These are phyloP conservation scores for Chymomyza caudatula DNA, from an alignment of 2,888 invertebrate genomes.

Conservation along the genomic window DNA sequence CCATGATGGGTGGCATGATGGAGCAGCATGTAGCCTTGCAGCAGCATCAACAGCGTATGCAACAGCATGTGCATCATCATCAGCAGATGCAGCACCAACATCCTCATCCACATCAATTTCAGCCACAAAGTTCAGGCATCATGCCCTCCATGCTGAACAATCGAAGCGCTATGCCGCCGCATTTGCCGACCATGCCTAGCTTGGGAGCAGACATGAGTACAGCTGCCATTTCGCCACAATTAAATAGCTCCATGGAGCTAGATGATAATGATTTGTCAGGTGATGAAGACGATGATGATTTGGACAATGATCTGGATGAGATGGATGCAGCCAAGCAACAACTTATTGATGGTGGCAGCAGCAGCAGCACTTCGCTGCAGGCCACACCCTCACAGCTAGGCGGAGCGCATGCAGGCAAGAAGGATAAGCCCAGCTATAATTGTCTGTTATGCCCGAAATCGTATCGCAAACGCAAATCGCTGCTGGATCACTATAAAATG, in stretches of 20 bases:
- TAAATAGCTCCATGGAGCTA: constrained; percentile 63
- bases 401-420: constrained; percentile 57
- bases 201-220: constrained; percentile 25
- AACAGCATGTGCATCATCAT: constrained; percentile 37
- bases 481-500: constrained; percentile 77
- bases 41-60: constrained; percentile 38
- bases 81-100: constrained; percentile 47
- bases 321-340: constrained; percentile 73
- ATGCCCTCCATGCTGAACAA: constrained; percentile 1
- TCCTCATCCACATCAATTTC: constrained; percentile 31
- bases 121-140: constrained; percentile 22
- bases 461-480: constrained; percentile 76
- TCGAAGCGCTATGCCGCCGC: constrained; percentile 14
- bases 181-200: constrained; percentile 18
- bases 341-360: constrained; percentile 74
- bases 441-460: constrained; percentile 77
- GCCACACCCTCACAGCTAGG: constrained; percentile 64
- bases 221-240: constrained; percentile 35
- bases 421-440: constrained; percentile 76
- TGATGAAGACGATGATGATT: constrained; percentile 73
- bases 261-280: constrained; percentile 73
- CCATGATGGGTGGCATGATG: constrained; percentile 75
- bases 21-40: constrained; percentile 54
- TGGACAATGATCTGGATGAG: constrained; percentile 70
- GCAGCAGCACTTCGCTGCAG: constrained; percentile 74